These are phyloP conservation scores for Psilopogon haemacephalus DNA, from an alignment of 2,113 vertebrate genomes.

Conservation along the genomic window DNA sequence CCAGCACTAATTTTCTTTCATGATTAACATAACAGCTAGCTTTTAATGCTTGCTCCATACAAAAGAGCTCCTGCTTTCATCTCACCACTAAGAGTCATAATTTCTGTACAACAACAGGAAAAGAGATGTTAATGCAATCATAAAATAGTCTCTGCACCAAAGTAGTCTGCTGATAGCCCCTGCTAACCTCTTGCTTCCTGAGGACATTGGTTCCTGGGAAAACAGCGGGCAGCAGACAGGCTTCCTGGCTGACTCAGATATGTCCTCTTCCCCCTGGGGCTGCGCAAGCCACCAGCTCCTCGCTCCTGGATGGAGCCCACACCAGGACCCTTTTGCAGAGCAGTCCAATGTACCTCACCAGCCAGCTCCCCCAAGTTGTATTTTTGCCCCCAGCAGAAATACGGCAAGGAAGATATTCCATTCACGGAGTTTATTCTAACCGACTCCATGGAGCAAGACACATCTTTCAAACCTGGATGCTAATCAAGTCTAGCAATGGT, in stretches of 20 bases:
- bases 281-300: accelerated
- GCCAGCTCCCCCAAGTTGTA: neutral
- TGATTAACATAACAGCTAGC: neutral
- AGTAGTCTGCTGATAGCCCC: neutral
- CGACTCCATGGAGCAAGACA: neutral
- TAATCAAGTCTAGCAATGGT: neutral
- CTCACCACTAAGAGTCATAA: neutral
- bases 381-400: neutral
- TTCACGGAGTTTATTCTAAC: neutral
- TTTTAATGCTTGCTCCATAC: neutral
- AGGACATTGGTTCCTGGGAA: neutral
- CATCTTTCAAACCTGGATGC: neutral
- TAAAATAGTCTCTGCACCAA: neutral
- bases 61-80: neutral
- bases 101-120: constrained; percentile 12
- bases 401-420: neutral
- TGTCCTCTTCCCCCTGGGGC: neutral
- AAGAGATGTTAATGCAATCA: neutral
- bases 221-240: neutral
- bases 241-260: neutral
- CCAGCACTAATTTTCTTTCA: neutral
- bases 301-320: neutral
- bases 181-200: neutral
- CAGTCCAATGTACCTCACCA: neutral
- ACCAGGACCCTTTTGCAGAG: neutral